Base-by-base conservation (phyloP, 1,140 invertebrate species). In the Macrotrachela quadricornifera region DNA sequence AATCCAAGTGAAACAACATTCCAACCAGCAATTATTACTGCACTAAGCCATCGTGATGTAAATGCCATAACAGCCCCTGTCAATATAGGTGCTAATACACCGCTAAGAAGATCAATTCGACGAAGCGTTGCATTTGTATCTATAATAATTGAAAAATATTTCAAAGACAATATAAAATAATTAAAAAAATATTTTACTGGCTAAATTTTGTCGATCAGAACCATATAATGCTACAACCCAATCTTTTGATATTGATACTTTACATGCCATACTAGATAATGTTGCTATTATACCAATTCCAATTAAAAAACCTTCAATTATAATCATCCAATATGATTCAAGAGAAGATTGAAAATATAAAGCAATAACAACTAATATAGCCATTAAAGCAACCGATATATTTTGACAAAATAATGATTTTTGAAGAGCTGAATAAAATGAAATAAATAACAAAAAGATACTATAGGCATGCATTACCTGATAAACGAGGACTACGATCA, bases 171-270 rank as follows among this genome's bases (percentile, higher is more conserved):
- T 4, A 30, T n/a, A 30, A 8, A 30, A 8, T 30, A 30, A 30
- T 30, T 30, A 30, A 30, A 30, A 30, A 30, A 30, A 30, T 30
- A 30, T 4, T 30, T 30, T 8, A 30, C 21, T 30, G 3, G 21
- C 21, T 30, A 30, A 30, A 30, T 30, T 30, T 30, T 30, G 21
- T 30, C 21, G 21, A 30, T 30, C 21, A 2, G 21, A 30, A 30
- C 21, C 21, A 30, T 30, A 30, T 30, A 30, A 30, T 18, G 73
- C 70, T 36, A 75, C 65, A 45, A 76, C 66, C 75, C 75, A 76
- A 58, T 76, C 74, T 59, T 71, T 70, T 57, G 74, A 67, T 18
- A 76, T 59, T 18, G 66, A 63, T 49, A 76, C 68, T 50, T 64
- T 71, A 3, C 62, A 64, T 8, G 67, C 73, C 15, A 68, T 59